These are phyloP conservation scores for Herpailurus yagouaroundi DNA, from an alignment of 2,113 vertebrate genomes.

Conservation along the genomic window DNA sequence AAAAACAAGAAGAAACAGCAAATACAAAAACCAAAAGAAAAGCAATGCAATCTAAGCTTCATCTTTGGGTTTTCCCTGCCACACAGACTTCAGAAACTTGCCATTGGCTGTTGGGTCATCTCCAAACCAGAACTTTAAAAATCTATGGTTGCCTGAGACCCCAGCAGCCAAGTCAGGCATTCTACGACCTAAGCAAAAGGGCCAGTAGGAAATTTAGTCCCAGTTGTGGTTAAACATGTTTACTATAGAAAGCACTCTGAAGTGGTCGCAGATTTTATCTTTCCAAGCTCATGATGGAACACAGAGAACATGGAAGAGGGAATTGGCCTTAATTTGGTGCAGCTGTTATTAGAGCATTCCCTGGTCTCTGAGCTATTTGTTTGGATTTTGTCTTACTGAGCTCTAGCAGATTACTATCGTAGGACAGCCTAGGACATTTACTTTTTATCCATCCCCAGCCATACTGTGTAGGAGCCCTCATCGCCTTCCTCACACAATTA, in stretches of 20 bases:
- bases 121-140: neutral
- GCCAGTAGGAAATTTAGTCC: slow-evolving; percentile 10
- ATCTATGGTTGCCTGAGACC: neutral
- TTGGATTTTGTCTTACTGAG: slow-evolving; percentile 24
- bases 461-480: too few species aligned
- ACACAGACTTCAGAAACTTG: neutral
- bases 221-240: slow-evolving; percentile 12
- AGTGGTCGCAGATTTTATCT: slow-evolving; percentile 44
- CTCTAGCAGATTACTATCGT: neutral
- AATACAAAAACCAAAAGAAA: neutral
- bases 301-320: neutral
- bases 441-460: neutral
- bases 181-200: neutral
- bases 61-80: neutral
- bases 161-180: slow-evolving; percentile 44
- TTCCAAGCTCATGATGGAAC: slow-evolving; percentile 47
- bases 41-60: neutral
- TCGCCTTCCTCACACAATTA: neutral
- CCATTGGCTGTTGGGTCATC: neutral
- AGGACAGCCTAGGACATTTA: neutral
- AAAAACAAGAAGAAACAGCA: neutral
- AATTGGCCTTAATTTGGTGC: slow-evolving; percentile 31
- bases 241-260: neutral
- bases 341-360: slow-evolving; percentile 41
- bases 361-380: slow-evolving; percentile 53